phyloP scores from a whole-genome alignment of 2,113 vertebrate species.

The Nibea albiflora region DNA sequence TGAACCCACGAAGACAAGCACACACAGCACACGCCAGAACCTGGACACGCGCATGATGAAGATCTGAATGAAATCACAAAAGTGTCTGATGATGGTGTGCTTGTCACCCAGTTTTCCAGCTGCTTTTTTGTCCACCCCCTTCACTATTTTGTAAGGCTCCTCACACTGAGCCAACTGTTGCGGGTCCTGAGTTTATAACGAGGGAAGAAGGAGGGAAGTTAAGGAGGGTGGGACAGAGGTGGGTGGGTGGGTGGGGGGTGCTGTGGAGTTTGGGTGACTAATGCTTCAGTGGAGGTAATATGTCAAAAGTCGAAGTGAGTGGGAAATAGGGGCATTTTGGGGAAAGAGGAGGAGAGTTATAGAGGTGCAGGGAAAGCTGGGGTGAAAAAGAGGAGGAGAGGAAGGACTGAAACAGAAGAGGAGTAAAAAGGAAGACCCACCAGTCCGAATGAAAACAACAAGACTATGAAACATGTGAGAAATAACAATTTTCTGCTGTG shows the following conservation, averaged over 20 bases:
- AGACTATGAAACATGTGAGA: background rate
- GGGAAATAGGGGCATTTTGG: constrained; percentile 35
- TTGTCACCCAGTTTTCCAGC: constrained; percentile 23
- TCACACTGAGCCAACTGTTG: constrained; percentile 48
- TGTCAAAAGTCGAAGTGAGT: constrained; percentile 53
- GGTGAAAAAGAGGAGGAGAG: background rate
- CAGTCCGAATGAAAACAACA: background rate
- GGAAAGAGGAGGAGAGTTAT: constrained; percentile 1
- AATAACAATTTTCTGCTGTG: background rate
- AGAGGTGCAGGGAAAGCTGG: background rate
- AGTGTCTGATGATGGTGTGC: background rate
- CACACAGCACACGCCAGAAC: constrained; percentile 56
- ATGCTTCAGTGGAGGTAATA: constrained; percentile 64
- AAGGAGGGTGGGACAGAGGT: constrained; percentile 42
- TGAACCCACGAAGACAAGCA: constrained; percentile 43
- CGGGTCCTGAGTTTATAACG: constrained; percentile 70
- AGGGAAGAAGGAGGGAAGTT: constrained; percentile 45
- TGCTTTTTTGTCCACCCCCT: constrained; percentile 3
- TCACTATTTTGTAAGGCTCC: constrained; percentile 19
- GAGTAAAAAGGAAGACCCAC: background rate
- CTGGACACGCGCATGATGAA: constrained; percentile 51
- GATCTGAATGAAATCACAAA: background rate
- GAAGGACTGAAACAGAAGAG: background rate
- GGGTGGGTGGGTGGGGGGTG: constrained; percentile 14
- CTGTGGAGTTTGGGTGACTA: constrained; percentile 51